A percentile compares a stretch with the other conserved stretches of the same genome.
These are phyloP conservation scores for Ceratina japonica DNA, from an alignment of 1,140 invertebrate genomes.

Conservation along the genomic window DNA sequence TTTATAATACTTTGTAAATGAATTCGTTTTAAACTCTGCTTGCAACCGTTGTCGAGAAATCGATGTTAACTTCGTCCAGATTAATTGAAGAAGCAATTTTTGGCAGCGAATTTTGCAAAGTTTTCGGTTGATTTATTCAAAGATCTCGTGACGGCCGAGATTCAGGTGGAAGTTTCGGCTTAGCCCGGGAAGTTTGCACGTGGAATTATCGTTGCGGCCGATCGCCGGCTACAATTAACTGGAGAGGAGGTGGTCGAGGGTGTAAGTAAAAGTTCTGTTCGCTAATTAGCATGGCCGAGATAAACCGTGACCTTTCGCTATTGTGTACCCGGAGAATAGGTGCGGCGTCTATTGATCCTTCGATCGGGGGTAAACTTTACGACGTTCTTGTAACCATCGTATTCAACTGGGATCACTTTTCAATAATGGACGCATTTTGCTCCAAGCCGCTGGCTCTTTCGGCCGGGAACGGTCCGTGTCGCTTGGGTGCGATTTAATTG, in stretches of 20 bases:
- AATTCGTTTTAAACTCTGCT: too few species aligned
- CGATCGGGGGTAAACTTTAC: constrained; percentile 32
- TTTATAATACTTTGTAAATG: too few species aligned
- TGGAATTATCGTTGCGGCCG: background rate
- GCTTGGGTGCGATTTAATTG: constrained; percentile 7
- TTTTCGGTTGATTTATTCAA: constrained; percentile 1
- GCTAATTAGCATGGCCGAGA: constrained; percentile 34
- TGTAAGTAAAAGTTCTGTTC: constrained; percentile 4
- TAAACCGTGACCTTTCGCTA: constrained; percentile 48
- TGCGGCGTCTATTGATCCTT: constrained; percentile 44
- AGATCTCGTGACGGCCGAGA: constrained; percentile 12
- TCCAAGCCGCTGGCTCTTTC: background rate
- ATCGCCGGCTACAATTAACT: background rate
- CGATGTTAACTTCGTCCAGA: too few species aligned
- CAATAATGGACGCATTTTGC: constrained; percentile 34
- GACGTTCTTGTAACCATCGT: constrained; percentile 31
- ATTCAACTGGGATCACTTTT: constrained; percentile 26
- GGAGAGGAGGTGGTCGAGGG: too few species aligned
- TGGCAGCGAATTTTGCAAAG: background rate
- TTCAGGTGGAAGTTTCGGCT: background rate
- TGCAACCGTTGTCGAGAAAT: too few species aligned
- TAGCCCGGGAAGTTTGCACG: background rate
- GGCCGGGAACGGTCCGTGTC: background rate
- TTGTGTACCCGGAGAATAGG: constrained; percentile 33
- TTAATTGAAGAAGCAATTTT: too few species aligned